Evolutionary conservation across 2,113 vertebrate genomes (phyloP), one percentile per base, ranked within the genome.

Genomic region (Passer domesticus): DNA sequence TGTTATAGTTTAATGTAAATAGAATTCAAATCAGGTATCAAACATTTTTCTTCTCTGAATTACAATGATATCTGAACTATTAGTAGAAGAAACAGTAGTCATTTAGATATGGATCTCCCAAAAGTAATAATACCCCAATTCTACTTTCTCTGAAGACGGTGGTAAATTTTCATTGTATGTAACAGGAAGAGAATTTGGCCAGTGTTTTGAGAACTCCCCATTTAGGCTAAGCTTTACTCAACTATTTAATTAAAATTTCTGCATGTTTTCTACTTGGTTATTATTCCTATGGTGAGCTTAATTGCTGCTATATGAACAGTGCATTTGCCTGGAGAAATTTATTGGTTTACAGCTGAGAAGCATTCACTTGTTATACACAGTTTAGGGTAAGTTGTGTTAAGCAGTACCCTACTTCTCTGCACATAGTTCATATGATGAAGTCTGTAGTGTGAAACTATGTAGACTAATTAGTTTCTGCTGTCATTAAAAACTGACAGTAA

Each of bases 211-310:
- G 56, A 94, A 81, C 22, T 66, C 27, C 22, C 56, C n/a, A 33
- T 89, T 83, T 66, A 91, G 66, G n/a, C 49, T 84, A 81, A 84
- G 24, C 10, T 80, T 88, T 83, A 90, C 77, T 89, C 66, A 87
- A 85, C 23, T 60, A 23, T 33, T 95, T 95, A 46, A 82, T 82
- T 94, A 82, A 89, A 89, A 87, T 60, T 74, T 87, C 52, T 89
- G 12, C 64, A 84, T 95, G 37, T 83, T 94, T 92, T 92, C 58
- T 84, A 37, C 81, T 90, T 80, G 44, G 27, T 82, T 94, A 76
- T 95, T 95, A 91, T 80, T 82, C 84, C 37, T 95, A 79, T 62
- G 74, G 81, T 92, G 87, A 87, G 37, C 63, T 91, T 92, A 97
- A 92, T 77, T 94, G 74, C 70, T 91, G 6, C 46, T 94, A 73